Evolutionary conservation across 1,140 invertebrate species (phyloP).

Genomic region (Drosophila arizonae): DNA sequence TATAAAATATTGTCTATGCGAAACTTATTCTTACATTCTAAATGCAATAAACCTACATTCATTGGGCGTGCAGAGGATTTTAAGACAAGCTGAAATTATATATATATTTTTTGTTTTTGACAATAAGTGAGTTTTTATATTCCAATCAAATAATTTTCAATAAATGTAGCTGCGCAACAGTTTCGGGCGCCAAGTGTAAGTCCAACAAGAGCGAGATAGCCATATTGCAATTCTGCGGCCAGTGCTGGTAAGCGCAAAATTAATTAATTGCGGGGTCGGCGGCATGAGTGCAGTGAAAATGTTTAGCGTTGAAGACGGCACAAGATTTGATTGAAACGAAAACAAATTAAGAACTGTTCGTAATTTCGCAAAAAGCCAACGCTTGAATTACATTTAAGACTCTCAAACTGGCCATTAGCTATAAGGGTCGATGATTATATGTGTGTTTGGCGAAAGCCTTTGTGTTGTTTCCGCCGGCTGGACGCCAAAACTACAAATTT

Average conservation of each 20-base stretch:
- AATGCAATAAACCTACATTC: background rate
- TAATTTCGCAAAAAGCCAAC: conserved; percentile 44
- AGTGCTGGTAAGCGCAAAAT: conserved; percentile 54
- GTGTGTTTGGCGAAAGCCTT: conserved; percentile 21
- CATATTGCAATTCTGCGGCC: conserved; percentile 47
- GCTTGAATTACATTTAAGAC: conserved; percentile 20
- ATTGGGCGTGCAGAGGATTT: background rate
- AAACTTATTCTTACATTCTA: background rate
- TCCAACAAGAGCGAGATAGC: conserved; percentile 28
- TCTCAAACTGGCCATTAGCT: background rate
- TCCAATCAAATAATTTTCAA: conserved; percentile 13
- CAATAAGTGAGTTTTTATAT: background rate
- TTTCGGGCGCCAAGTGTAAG: conserved; percentile 39
- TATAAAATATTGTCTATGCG: no score
- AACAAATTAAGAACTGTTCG: conserved; percentile 53
- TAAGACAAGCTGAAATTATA: background rate
- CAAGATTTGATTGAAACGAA: conserved; percentile 57
- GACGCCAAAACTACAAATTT: conserved; percentile 56
- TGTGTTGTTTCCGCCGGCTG: conserved; percentile 70
- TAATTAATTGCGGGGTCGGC: conserved; percentile 54
- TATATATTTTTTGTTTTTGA: background rate
- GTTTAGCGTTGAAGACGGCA: conserved; percentile 72
- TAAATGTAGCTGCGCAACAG: conserved; percentile 30
- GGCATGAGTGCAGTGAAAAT: conserved; percentile 66
- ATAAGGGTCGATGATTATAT: conserved; percentile 10